These are phyloP conservation scores for Panthera uncia DNA, from an alignment of 2,113 vertebrate genomes.

Conservation along the genomic window DNA sequence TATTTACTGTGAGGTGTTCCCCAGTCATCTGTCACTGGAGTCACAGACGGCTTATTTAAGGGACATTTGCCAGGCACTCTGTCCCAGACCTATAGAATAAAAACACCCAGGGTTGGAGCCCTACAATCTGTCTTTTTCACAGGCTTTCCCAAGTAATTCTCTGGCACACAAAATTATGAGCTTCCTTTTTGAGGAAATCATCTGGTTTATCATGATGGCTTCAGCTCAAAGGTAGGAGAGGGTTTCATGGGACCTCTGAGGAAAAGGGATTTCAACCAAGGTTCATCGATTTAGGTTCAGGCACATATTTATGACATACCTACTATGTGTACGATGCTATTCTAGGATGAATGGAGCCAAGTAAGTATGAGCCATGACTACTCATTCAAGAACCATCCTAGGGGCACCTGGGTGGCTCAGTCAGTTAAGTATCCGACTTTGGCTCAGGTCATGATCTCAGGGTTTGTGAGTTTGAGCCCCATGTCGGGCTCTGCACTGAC, in stretches of 20 bases:
- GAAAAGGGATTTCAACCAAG: background rate
- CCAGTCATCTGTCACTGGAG: background rate
- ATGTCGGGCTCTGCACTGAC: no score
- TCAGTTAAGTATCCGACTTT: no score
- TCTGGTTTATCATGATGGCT: background rate
- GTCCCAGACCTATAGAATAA: background rate
- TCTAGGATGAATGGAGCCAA: background rate
- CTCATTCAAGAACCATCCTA: background rate
- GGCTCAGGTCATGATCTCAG: no score
- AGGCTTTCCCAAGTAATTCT: background rate
- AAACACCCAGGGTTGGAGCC: background rate
- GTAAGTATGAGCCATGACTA: background rate
- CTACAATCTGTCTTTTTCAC: background rate
- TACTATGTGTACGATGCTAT: background rate
- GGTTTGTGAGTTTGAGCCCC: no score
- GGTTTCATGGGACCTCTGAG: background rate
- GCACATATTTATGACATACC: background rate
- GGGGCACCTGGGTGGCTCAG: no score
- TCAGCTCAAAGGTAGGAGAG: background rate
- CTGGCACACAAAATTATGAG: background rate
- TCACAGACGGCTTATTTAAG: background rate
- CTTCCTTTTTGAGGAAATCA: constrained; percentile 1
- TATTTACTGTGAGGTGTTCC: background rate
- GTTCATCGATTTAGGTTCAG: background rate
- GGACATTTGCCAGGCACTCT: background rate